Evolutionary conservation across 2,113 vertebrate species (phyloP).

Genomic region (Protomyctophum bolini): DNA sequence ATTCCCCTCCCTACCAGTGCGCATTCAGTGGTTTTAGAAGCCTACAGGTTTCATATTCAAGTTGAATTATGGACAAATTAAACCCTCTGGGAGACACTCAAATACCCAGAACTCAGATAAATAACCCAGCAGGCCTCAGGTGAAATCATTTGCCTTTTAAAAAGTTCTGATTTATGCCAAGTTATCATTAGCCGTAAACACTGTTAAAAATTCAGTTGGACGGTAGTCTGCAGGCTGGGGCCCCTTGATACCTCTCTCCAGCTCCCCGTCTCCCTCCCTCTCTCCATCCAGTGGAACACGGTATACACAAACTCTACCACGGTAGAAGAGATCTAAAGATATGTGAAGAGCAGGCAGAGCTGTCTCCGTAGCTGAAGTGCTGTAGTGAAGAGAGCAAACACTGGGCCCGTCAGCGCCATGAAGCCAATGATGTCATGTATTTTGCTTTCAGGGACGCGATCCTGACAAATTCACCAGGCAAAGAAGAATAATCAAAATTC

Average conservation of each 20-base stretch:
- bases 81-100: conserved; percentile 30
- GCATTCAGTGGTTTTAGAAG: conserved; percentile 42
- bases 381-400: conserved; percentile 50
- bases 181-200: conserved; percentile 64
- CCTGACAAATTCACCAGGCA: conserved; percentile 66
- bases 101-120: conserved; percentile 40
- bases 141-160: conserved; percentile 68
- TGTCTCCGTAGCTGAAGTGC: conserved; percentile 36
- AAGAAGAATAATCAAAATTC: conserved; percentile 71
- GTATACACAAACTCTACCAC: conserved; percentile 52
- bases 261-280: conserved; percentile 39
- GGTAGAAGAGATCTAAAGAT: conserved; percentile 64
- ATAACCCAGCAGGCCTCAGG: conserved; percentile 51
- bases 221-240: conserved; percentile 49
- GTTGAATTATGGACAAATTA: conserved; percentile 60
- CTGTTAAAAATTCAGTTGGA: conserved; percentile 43
- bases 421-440: conserved; percentile 77
- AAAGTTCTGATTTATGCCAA: conserved; percentile 56
- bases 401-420: conserved; percentile 52
- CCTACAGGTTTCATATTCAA: conserved; percentile 25
- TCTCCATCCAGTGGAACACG: conserved; percentile 47
- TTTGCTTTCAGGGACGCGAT: conserved; percentile 76
- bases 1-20: conserved; percentile 16
- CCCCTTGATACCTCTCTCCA: conserved; percentile 25
- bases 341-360: conserved; percentile 47